Conservation (phyloP, 1,140 invertebrate species). For the Popillia japonica region DNA sequence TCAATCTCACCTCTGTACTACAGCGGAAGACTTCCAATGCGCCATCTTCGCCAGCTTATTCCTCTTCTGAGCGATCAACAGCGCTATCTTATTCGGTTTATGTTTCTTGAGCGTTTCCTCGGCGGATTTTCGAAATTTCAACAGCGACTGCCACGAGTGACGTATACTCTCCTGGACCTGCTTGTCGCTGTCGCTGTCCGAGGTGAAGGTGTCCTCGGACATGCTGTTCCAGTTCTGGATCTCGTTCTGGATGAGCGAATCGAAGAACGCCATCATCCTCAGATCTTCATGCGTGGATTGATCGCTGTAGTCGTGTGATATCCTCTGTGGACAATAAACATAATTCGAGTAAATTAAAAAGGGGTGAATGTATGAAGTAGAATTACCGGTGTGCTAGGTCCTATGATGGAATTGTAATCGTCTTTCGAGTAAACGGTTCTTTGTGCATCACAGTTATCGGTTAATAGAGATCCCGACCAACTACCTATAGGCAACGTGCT, state of each 20-base stretch:
- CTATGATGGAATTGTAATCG: constrained; percentile 84
- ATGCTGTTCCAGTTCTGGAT: constrained; percentile 75
- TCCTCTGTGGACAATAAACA: constrained; percentile 65
- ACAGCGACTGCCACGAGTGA: constrained; percentile 32
- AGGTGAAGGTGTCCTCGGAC: constrained; percentile 55
- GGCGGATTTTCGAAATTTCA: neutral
- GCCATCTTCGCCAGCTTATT: constrained; percentile 57
- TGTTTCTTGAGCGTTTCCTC: constrained; percentile 51
- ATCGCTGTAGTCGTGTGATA: constrained; percentile 81
- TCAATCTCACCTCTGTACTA: constrained; percentile 51
- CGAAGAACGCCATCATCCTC: constrained; percentile 96
- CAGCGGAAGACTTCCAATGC: constrained; percentile 54
- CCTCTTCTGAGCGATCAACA: constrained; percentile 56
- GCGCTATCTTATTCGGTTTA: constrained; percentile 56
- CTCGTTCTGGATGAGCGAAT: constrained; percentile 90
- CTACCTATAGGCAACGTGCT: constrained; percentile 74
- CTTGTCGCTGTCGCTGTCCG: constrained; percentile 63
- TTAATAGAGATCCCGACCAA: constrained; percentile 66
- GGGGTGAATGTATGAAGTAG: constrained; percentile 1
- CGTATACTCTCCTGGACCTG: constrained; percentile 44
- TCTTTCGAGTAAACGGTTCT: constrained; percentile 85
- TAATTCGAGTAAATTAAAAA: constrained; percentile 15
- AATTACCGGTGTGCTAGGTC: constrained; percentile 75
- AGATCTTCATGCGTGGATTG: constrained; percentile 89
- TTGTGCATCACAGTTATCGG: constrained; percentile 69